phyloP scores from a whole-genome alignment of 1,140 invertebrate species.

The Pseudomyrmex gracilis region DNA sequence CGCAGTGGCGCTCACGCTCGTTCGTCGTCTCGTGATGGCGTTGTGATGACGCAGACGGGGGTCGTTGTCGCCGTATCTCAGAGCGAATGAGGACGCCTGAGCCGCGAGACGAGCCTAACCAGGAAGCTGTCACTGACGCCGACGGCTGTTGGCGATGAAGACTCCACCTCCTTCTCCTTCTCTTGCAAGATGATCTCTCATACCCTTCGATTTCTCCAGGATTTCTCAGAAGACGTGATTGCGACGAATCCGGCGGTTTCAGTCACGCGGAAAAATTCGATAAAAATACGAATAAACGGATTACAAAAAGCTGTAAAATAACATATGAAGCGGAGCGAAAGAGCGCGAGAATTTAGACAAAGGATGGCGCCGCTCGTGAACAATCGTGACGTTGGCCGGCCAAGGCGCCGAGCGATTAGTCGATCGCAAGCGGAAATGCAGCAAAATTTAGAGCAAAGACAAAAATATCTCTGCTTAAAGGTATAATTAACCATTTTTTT shows the following conservation, averaged over 20 bases:
- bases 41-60: neutral
- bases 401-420: constrained; percentile 27
- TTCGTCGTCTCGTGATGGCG: constrained; percentile 50
- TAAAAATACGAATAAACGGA: constrained; percentile 43
- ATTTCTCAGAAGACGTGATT: constrained; percentile 16
- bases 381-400: constrained; percentile 68
- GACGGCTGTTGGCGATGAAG: constrained; percentile 39
- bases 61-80: constrained; percentile 9
- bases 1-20: constrained; percentile 54
- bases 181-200: constrained; percentile 47
- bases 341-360: constrained; percentile 80
- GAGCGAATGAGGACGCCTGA: neutral
- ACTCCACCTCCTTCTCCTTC: constrained; percentile 20
- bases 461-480: neutral
- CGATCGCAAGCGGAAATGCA: constrained; percentile 34
- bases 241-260: constrained; percentile 16
- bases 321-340: constrained; percentile 73
- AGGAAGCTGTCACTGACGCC: constrained; percentile 37
- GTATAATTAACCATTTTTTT: too few species aligned
- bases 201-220: constrained; percentile 48
- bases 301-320: constrained; percentile 71
- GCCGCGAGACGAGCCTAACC: constrained; percentile 44
- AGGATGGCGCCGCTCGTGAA: constrained; percentile 70
- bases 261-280: constrained; percentile 47
- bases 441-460: neutral